A percentile compares a stretch with the other conserved stretches of the same genome.
Conservation (phyloP, 2,797 vertebrate genomes). For the Pangasius larnaudii region DNA sequence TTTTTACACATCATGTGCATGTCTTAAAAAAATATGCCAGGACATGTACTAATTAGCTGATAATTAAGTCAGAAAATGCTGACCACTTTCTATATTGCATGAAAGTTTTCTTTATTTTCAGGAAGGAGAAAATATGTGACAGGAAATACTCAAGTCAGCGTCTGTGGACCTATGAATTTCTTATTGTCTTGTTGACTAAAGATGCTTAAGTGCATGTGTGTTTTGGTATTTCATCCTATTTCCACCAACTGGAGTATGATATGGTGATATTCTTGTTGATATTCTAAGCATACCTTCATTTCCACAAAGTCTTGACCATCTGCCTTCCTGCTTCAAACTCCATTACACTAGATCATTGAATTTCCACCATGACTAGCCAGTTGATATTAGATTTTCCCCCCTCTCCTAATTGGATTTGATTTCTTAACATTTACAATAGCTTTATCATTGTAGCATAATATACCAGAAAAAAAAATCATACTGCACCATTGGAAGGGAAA, state of each 20-base stretch:
- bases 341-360: slow-evolving; percentile 35
- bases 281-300: slow-evolving; percentile 63
- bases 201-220: slow-evolving; percentile 48
- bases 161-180: slow-evolving; percentile 21
- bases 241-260: slow-evolving; percentile 45
- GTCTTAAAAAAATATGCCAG: slow-evolving; percentile 22
- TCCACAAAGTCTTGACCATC: slow-evolving; percentile 71
- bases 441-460: not conserved
- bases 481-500: not conserved
- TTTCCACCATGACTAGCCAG: slow-evolving; percentile 34
- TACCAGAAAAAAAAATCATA: slow-evolving; percentile 9
- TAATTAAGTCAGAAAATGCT: slow-evolving; percentile 28
- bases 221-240: slow-evolving; percentile 45
- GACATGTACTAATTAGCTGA: slow-evolving; percentile 38
- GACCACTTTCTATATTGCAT: slow-evolving; percentile 28
- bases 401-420: not conserved
- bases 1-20: slow-evolving; percentile 39
- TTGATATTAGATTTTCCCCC: slow-evolving; percentile 21
- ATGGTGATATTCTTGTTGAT: slow-evolving; percentile 57
- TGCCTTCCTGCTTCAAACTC: slow-evolving; percentile 54
- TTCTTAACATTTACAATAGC: slow-evolving; percentile 12
- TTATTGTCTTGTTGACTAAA: slow-evolving; percentile 37
- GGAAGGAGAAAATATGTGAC: slow-evolving; percentile 14
- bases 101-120: slow-evolving; percentile 28
- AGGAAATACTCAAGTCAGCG: slow-evolving; percentile 30